Percentiles rank a stretch among this genome's conserved stretches.
These are phyloP conservation scores for Chorisops tibialis DNA, from an alignment of 2,888 invertebrate genomes.

Conservation along the genomic window DNA sequence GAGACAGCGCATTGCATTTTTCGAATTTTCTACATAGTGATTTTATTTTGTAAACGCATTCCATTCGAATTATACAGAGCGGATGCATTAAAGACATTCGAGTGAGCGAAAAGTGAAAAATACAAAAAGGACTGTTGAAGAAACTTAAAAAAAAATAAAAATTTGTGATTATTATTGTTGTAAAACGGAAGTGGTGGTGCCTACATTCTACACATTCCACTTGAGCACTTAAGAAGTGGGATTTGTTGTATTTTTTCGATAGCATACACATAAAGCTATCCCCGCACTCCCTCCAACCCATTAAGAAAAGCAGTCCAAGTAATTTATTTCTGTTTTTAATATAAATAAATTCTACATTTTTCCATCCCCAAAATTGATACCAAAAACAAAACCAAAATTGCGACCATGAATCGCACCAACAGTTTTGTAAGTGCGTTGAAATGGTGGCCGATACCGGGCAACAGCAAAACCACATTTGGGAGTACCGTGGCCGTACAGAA, in stretches of 20 bases:
- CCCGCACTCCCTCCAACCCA: no score
- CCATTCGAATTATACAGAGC: no score
- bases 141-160: no score
- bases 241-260: background rate
- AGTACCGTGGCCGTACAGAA: conserved; percentile 70
- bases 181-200: no score
- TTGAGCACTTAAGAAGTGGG: background rate
- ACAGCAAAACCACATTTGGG: conserved; percentile 53
- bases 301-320: conserved; percentile 10
- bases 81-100: no score
- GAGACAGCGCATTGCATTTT: no score
- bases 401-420: conserved; percentile 48
- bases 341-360: conserved; percentile 11
- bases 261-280: no score
- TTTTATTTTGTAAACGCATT: no score
- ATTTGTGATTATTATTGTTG: no score
- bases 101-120: no score
- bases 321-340: conserved; percentile 20
- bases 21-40: no score
- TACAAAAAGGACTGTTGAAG: no score
- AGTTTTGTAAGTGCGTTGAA: conserved; percentile 50
- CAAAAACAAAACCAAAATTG: conserved; percentile 22
- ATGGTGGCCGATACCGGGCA: conserved; percentile 45
- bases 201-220: background rate
- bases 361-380: conserved; percentile 12